phyloP scores from a whole-genome alignment of 2,797 vertebrate genomes.

The Myotis myotis region DNA sequence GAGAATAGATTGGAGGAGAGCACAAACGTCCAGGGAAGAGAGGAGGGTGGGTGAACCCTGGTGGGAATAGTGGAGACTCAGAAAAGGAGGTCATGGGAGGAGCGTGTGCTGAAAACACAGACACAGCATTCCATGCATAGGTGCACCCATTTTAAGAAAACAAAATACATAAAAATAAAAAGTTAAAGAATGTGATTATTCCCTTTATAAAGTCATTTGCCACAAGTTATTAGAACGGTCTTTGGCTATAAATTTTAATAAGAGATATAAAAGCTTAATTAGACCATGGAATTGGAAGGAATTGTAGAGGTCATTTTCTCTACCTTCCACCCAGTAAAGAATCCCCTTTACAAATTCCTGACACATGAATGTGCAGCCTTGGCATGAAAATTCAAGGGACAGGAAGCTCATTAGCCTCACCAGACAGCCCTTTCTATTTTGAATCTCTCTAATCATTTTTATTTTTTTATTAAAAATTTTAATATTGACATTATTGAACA shows the following conservation, averaged over 20 bases:
- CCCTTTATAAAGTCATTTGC: neutral
- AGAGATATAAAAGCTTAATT: conserved; percentile 55
- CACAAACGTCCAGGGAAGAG: neutral
- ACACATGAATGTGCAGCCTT: neutral
- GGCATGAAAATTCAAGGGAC: neutral
- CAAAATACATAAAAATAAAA: neutral
- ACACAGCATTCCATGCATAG: neutral
- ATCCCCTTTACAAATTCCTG: neutral
- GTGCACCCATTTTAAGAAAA: neutral
- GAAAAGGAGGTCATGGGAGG: neutral
- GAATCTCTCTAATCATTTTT: conserved; percentile 29
- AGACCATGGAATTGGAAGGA: conserved; percentile 52
- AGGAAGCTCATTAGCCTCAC: conserved; percentile 36
- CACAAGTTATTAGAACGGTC: neutral
- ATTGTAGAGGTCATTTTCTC: conserved; percentile 3
- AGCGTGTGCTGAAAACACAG: neutral
- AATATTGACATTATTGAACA: neutral
- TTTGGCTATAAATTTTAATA: conserved; percentile 58
- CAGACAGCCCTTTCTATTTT: conserved; percentile 4
- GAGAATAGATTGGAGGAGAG: neutral
- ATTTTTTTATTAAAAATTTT: neutral
- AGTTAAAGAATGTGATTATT: neutral
- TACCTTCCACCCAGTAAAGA: conserved; percentile 4
- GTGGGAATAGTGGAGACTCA: accelerated
- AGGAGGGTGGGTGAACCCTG: neutral